phyloP scores from a whole-genome alignment of 2,888 invertebrate species.

The Agrotis puta region DNA sequence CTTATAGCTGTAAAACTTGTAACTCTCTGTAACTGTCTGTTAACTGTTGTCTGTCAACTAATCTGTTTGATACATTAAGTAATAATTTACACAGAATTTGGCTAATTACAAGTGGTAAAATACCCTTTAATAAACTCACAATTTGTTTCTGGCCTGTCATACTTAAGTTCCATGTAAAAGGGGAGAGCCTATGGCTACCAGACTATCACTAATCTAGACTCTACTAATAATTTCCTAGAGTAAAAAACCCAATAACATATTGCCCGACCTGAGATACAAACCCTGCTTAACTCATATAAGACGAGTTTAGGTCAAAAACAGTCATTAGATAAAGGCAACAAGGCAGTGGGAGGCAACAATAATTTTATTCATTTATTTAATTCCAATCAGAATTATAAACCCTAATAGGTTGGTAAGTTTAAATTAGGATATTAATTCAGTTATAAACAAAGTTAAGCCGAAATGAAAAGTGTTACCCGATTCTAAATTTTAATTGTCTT shows the following conservation, averaged over 20 bases:
- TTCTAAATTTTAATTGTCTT: slow-evolving; percentile 29
- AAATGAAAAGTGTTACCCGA: slow-evolving; percentile 9
- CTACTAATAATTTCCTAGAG: neutral
- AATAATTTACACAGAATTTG: no score
- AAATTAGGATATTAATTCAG: slow-evolving; percentile 31
- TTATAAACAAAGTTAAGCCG: slow-evolving; percentile 32
- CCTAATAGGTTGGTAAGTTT: slow-evolving; percentile 27
- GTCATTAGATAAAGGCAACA: neutral
- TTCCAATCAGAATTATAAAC: slow-evolving; percentile 4
- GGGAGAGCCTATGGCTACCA: neutral
- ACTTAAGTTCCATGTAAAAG: neutral
- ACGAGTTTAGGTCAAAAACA: neutral
- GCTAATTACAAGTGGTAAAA: no score
- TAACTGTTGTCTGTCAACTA: no score
- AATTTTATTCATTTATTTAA: slow-evolving; percentile 5
- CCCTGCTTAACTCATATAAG: no score
- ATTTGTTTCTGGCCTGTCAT: no score
- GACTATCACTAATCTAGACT: neutral
- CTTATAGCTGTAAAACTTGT: no score
- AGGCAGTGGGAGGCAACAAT: slow-evolving; percentile 93
- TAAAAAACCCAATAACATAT: neutral
- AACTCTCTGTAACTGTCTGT: no score
- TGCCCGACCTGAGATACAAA: neutral
- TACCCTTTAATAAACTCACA: no score
- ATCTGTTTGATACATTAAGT: no score